These are phyloP conservation scores for Hermatobates lingyangjiaoensis DNA, from an alignment of 1,140 invertebrate species.

Conservation along the genomic window DNA sequence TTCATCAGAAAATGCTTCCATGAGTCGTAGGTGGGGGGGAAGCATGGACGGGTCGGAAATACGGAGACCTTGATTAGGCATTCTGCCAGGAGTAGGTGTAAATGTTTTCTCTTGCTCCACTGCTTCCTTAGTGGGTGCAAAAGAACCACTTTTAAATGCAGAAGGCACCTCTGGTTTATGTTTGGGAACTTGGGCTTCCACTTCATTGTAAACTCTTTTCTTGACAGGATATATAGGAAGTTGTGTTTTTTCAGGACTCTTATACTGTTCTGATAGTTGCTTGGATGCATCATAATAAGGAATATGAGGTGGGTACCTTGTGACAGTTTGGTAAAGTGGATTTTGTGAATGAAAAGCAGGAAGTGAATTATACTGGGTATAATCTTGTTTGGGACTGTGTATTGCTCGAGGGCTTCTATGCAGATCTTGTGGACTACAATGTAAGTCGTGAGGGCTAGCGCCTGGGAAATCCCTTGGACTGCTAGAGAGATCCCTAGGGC, in stretches of 20 bases:
- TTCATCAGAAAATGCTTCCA: conserved; percentile 13
- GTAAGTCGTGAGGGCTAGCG: neutral
- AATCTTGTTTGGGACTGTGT: too few relatives aligned
- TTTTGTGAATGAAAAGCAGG: neutral
- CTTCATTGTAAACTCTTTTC: conserved; percentile 36
- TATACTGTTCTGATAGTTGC: conserved; percentile 11
- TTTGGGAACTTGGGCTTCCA: conserved; percentile 16
- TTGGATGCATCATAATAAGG: neutral
- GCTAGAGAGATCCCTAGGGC: conserved; percentile 4
- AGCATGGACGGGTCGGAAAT: conserved; percentile 6
- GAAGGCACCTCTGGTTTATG: conserved; percentile 4
- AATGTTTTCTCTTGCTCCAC: conserved; percentile 17
- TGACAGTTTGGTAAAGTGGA: neutral
- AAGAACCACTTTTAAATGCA: conserved; percentile 13
- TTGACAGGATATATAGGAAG: conserved; percentile 27
- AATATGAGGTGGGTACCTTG: neutral
- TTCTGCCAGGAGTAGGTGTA: conserved; percentile 18
- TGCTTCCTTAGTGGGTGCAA: conserved; percentile 16
- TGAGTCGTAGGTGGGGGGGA: conserved; percentile 11
- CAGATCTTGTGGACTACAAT: conserved; percentile 10
- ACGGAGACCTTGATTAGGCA: conserved; percentile 14
- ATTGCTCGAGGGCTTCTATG: too few relatives aligned
- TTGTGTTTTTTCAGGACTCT: neutral
- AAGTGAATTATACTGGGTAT: neutral
- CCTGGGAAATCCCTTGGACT: conserved; percentile 6